A percentile compares a stretch with the other conserved stretches of the same genome.
These are phyloP conservation scores for Stomatorhinus ivindoensis DNA, from an alignment of 2,113 vertebrate species.

Conservation along the genomic window DNA sequence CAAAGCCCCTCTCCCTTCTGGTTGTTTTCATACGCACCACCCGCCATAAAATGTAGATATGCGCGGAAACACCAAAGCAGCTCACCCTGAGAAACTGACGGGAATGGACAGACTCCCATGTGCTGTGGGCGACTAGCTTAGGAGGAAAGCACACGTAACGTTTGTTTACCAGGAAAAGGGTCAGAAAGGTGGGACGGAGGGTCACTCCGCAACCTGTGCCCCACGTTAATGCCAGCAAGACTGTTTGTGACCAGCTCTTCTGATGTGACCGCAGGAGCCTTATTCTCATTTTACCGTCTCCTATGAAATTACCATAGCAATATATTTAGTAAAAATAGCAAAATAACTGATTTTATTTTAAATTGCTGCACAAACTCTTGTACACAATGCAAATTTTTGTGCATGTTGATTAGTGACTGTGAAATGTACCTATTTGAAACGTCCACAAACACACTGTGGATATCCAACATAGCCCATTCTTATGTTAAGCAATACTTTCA, in stretches of 20 bases:
- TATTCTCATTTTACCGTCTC: not conserved
- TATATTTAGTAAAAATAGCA: not conserved
- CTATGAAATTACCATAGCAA: not conserved
- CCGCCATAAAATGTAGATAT: conserved; percentile 11
- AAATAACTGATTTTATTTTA: too few species aligned
- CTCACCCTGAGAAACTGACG: not conserved
- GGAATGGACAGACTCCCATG: not conserved
- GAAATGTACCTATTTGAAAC: not conserved
- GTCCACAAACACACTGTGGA: not conserved
- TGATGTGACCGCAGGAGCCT: not conserved
- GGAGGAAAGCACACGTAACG: conserved; percentile 2
- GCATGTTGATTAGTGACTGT: not conserved
- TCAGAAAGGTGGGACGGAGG: not conserved
- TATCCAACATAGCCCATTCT: not conserved
- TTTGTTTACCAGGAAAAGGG: conserved; percentile 19
- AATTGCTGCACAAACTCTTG: too few species aligned
- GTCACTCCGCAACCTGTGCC: not conserved
- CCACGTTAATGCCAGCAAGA: not conserved
- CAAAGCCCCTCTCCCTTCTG: conserved; percentile 3
- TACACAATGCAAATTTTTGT: not conserved
- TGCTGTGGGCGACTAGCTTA: not conserved
- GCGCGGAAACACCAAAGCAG: conserved; percentile 10
- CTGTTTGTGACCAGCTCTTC: not conserved
- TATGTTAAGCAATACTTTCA: not conserved
- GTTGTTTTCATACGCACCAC: conserved; percentile 12